Base-by-base conservation (phyloP, 2,113 vertebrate genomes). In the Rhinogobius similis region DNA sequence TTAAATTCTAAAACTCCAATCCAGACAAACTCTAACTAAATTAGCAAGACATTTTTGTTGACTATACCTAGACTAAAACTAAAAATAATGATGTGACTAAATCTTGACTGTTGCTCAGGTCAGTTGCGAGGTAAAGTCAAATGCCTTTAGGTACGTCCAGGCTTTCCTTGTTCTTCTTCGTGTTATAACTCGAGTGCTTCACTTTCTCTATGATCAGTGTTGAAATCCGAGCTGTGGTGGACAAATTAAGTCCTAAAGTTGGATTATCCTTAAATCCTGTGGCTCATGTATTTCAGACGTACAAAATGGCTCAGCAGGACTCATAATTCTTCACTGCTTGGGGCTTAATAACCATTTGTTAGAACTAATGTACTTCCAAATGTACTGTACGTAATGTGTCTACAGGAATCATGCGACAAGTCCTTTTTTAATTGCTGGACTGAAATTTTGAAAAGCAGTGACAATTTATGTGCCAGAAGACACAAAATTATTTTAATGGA, bases 181-280 rank as follows among this genome's bases (percentile, higher is more conserved):
- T 6, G 5, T 53, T 24, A 24, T 23, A 20, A 46, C 18, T 46
- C 6, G 4, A 46, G 16, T 5, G 18, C 44, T 46, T 46, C 44
- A 20, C 16, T 46, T 46, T 5, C 44, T 46, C 16, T 20, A 12
- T 53, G 50, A 20, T 53, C 50, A 20, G 12, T 32, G 32, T 13
- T 39, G 20, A 39, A 39, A 41, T 38, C 29, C 38, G 11, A 41
- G 36, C 32, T 20, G 10, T 39, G 61, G 20, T 39, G n/a, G n/a
- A 9, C 11, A 62, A 62, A 62, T 21, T 59, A 59, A 59, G 32
- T 36, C 29, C 18, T 61, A 38, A 38, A 61, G 13, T 61, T 43
- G 38, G 13, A 63, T 63, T 63, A 63, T 43, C 36, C 32, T 23
- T 63, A 41, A 41, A 63, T 23, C 36, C 38, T 10, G n/a, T 13